Evolutionary conservation across 2,797 vertebrate species (phyloP), one percentile per base, ranked within the genome.

Genomic region (Furcifer pardalis): DNA sequence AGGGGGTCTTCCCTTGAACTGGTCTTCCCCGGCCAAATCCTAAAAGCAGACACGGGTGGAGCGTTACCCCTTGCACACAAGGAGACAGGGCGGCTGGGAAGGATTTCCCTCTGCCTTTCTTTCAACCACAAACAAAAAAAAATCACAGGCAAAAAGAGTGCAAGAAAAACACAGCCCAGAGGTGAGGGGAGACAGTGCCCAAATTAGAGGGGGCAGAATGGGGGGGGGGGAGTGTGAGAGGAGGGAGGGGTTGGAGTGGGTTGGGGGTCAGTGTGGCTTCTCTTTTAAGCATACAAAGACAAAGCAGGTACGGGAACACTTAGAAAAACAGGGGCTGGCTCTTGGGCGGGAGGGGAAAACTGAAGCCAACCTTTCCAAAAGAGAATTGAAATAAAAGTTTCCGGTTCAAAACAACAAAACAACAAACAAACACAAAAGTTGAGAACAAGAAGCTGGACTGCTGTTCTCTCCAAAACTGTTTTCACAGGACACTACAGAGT

Each of bases 121-220:
- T 37, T n/a, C 17, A 76, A 69, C 93, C 94, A 96, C 96, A 96
- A 96, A 97, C 95, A 95, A 95, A 96, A 96, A 96, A 95, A 96
- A 96, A 96, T 94, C 94, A 97, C 96, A 96, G 87, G 95, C 91
- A 94, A 87, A 95, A 90, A 94, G 93, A n/a, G n/a, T 93, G 95
- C 90, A 82, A 95, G 32, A 68, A 95, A 96, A 92, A 77, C 93
- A 96, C 96, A 96, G 95, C 94, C 95, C 95, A 96, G 52, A 76
- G 52, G 94, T 95, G 94, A 94, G 90, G 95, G 94, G 95, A 95
- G 94, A 96, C 94, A 8, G 95, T 93, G 94, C 90, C 94, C 90
- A 93, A 95, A 92, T 91, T 88, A 94, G 94, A 93, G 0, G 0
- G 92, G 76, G 89, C 90, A 88, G 86, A 75, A 42, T 32, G 23